phyloP scores from a whole-genome alignment of 2,888 invertebrate species.

The Xanthorhoe spadicearia region DNA sequence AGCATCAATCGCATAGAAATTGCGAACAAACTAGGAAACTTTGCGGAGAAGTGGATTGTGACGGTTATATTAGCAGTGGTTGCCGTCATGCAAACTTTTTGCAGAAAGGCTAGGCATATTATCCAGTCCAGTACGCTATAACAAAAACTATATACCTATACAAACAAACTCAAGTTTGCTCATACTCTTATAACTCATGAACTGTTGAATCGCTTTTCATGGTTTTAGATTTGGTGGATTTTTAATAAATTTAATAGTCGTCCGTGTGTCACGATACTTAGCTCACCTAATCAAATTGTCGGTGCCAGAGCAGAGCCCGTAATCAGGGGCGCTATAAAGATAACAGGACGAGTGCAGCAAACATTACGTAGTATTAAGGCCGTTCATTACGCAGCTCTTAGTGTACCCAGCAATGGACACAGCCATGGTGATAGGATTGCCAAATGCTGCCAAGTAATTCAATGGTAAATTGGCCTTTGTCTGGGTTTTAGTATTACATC shows the following conservation, averaged over 20 bases:
- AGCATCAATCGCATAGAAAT: conserved; percentile 8
- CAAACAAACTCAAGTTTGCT: too few relatives aligned
- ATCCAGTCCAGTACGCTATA: too few relatives aligned
- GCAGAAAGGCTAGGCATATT: too few relatives aligned
- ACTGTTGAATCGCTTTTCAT: too few relatives aligned
- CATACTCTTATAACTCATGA: too few relatives aligned
- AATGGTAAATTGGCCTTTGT: conserved; percentile 4
- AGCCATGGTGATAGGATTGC: conserved; percentile 23
- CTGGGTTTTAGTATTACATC: not conserved
- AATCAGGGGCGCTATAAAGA: conserved; percentile 59
- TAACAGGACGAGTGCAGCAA: conserved; percentile 52
- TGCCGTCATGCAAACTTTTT: not conserved
- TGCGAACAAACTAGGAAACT: too few relatives aligned
- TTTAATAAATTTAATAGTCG: not conserved
- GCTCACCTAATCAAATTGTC: conserved; percentile 60
- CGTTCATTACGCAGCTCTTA: conserved; percentile 40
- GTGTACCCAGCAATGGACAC: conserved; percentile 41
- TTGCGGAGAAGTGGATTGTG: too few relatives aligned
- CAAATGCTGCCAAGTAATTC: conserved; percentile 26
- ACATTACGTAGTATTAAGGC: conserved; percentile 51
- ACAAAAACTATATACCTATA: too few relatives aligned
- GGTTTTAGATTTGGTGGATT: too few relatives aligned
- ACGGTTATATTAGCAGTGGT: not conserved
- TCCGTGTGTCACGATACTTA: conserved; percentile 39
- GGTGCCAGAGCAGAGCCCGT: conserved; percentile 49